Base-by-base conservation (phyloP, 2,797 vertebrate species). In the Pseudochirops cupreus region DNA sequence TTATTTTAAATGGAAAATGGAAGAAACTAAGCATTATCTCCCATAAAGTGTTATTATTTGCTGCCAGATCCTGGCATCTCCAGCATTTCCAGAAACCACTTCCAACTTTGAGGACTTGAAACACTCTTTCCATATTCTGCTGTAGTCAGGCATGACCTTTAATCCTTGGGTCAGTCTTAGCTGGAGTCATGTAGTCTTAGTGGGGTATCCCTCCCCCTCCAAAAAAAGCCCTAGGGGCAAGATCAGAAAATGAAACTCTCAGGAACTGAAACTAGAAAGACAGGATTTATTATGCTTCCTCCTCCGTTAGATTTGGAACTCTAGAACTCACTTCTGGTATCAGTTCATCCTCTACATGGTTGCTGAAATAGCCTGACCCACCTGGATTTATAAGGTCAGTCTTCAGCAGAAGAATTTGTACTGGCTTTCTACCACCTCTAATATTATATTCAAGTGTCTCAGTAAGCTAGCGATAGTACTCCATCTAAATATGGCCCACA, bases 61-160 rank as follows among this genome's bases (percentile, higher is more conserved):
- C 93, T 96, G 97, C 97, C 96, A 67, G 95, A 97, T 98, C 97
- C 98, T 98, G 97, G 97, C 39, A 46, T 87, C 9, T 10, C 11
- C 39, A 46, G 24, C 21, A 50, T 87, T 87, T 24, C 24, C 74
- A 50, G 74, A 74, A 74, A 74, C 5, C 31, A 13, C 39, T 87
- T 26, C 21, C 74, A 87, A 50, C 39, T 46, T 46, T 46, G n/a
- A 87, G 6, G 2, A 10, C 18, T 46, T 87, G 74, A 46, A 87
- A 39, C 24, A 46, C 39, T 26, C 1, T 82, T 82, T 82, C 24
- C 39, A 50, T 26, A 87, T 26, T 87, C 39, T 87, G 24, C 50
- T 26, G 13, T 24, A 87, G 9, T 33, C 21, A 87, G 13, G 7
- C 39, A 26, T 87, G 39, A 87, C 74, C 39, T 39, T 74, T 12